Evolutionary conservation across 2,888 invertebrate species (phyloP), one percentile per base, ranked within the genome.

Genomic region (Rhodophaea formosa): DNA sequence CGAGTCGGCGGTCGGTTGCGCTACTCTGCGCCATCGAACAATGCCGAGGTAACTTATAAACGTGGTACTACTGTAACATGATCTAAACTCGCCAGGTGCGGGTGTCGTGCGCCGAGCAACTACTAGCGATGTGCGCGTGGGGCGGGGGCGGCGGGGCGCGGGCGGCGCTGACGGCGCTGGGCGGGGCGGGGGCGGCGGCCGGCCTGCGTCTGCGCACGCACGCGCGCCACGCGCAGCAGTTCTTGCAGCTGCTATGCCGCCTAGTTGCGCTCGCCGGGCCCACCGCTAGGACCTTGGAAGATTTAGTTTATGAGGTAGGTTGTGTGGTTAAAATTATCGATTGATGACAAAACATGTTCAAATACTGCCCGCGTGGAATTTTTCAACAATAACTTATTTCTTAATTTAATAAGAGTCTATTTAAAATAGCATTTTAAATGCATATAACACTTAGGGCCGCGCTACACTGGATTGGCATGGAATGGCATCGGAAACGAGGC

Each of bases 51-150:
- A 23, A 2, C 23, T 2, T 23, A 23, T 3, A 23, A 5, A 23
- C 23, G 23, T 3, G 23, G 23, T 3, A 5, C 3, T 2, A 12
- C 0, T 39, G 39, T 10, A 12, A 8, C 32, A 7, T 32, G 12
- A 12, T 5, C 12, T 39, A 0, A 39, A 12, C 12, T 39, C 3
- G 12, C n/a, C 80, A 95, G 77, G 93, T 97, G 59, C 93, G 97
- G 62, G 92, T 94, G 57, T 94, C 95, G 47, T 96, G 97, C 57
- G 95, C 95, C 7, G 97, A 97, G 80, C 97, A 97, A 84, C 94
- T 97, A 79, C 93, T 96, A 64, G 92, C 95, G 61, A 96, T 97
- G 88, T 96, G 96, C 64, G 96, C 96, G 42, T 96, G 95, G 91
- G 96, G 96, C 74, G 95, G 94, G 65, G 92, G 92, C 61, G 87